Base-by-base conservation (phyloP, 2,888 invertebrate genomes). In the Ischnura elegans region DNA sequence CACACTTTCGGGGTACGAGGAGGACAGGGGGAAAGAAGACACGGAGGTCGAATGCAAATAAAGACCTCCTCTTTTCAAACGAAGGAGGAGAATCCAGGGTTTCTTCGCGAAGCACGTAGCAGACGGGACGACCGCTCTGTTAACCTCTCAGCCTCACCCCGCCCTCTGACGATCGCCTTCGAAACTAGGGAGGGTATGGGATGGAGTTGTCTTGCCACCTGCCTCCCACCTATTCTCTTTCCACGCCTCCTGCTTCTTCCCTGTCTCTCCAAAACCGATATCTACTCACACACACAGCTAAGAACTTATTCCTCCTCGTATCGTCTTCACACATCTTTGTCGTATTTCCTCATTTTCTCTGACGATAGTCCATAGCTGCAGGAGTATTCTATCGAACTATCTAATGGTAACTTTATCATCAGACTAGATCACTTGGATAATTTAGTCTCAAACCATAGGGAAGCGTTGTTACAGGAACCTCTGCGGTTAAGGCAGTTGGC, bases 1-100 rank as follows among this genome's bases (percentile, higher is more conserved):
- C 29, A 16, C 3, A 13, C 76, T 36, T 61, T n/a, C 10, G 36
- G 76, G 36, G 1, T 76, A 13, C 13, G 76, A 76, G 76, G 36
- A 76, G 29, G 10, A 36, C 10, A 25, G 10, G 8, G 76, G 36
- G 61, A 10, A 76, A 13, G 36, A 29, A 76, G 76, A 76, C 36
- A 76, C 36, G 76, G 29, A 76, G 76, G 29, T 76, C 29, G 36
- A 76, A 76, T 76, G 76, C 76, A 76, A 76, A 76, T 76, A 76
- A 36, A 29, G 76, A 16, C 76, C 36, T 76, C 76, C 36, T 76
- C 76, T 76, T 76, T 76, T 76, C 76, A 76, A 76, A 76, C 76
- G 76, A 76, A 6, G 51, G n/a, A 61, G 61, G 76, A 13, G 36
- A 76, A 36, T 76, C 76, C 76, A 36, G 25, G 76, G 76, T 76